These are phyloP conservation scores for Nomada ruficornis DNA, from an alignment of 2,888 invertebrate species.

Conservation along the genomic window DNA sequence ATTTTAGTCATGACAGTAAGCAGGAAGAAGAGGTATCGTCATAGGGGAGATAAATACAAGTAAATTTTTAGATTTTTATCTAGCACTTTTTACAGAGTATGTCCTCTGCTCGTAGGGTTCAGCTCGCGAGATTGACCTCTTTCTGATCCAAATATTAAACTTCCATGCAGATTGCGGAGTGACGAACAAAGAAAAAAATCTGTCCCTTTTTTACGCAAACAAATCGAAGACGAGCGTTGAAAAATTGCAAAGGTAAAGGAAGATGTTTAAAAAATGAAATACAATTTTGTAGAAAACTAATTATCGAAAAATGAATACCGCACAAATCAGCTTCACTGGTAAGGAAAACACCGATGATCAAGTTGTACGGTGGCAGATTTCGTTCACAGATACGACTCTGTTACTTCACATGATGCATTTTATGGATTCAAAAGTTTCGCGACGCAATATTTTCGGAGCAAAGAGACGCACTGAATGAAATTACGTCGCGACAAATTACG, in stretches of 20 bases:
- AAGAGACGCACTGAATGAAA: not conserved
- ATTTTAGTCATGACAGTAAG: too few species aligned
- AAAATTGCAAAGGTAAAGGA: not conserved
- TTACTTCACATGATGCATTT: not conserved
- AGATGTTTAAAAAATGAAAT: not conserved
- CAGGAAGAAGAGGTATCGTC: too few species aligned
- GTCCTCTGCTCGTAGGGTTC: too few species aligned
- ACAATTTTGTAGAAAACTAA: not conserved
- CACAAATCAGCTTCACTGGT: not conserved
- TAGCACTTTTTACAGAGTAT: too few species aligned
- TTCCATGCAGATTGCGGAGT: too few species aligned
- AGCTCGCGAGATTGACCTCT: too few species aligned
- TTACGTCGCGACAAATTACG: not conserved
- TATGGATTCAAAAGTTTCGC: slow-evolving; percentile 2
- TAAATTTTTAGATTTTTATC: too few species aligned
- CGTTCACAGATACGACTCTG: not conserved
- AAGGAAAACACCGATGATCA: not conserved
- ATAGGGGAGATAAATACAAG: too few species aligned
- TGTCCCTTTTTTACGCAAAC: too few species aligned
- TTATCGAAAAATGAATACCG: not conserved
- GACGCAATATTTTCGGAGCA: slow-evolving; percentile 1
- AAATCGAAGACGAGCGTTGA: too few species aligned
- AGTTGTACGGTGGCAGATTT: not conserved
- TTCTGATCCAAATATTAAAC: too few species aligned
- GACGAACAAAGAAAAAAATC: too few species aligned